Evolutionary conservation across 2,113 vertebrate species (phyloP).

Genomic region (Monopterus albus): DNA sequence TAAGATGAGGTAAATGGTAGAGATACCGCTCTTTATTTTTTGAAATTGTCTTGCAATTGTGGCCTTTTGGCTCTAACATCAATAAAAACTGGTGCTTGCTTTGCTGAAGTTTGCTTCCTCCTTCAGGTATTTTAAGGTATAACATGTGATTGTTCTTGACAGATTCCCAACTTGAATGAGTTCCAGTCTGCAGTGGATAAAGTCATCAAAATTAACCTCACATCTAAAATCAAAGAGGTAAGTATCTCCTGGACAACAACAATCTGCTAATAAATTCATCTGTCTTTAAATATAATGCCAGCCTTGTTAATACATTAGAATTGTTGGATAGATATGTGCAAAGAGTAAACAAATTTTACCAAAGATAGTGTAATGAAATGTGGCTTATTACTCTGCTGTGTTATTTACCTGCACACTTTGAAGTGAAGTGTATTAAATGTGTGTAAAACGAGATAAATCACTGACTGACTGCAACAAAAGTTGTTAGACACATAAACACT

Average conservation of each 20-base stretch:
- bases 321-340: neutral
- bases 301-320: neutral
- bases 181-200: conserved; percentile 63
- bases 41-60: neutral
- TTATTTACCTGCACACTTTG: too few species aligned
- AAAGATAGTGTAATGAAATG: neutral
- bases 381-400: too few species aligned
- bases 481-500: neutral
- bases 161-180: conserved; percentile 55
- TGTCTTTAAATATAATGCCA: neutral
- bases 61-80: neutral
- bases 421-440: too few species aligned
- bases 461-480: neutral
- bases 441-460: neutral
- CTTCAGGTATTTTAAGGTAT: conserved; percentile 36
- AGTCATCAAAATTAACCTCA: conserved; percentile 55
- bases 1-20: neutral
- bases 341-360: too few species aligned
- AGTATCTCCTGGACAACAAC: conserved; percentile 4
- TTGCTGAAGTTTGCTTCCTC: conserved; percentile 53
- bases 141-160: conserved; percentile 5
- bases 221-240: conserved; percentile 61
- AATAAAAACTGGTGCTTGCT: neutral
- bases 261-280: neutral
- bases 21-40: neutral